phyloP scores from a whole-genome alignment of 2,888 invertebrate genomes.

The Erebia ligea region DNA sequence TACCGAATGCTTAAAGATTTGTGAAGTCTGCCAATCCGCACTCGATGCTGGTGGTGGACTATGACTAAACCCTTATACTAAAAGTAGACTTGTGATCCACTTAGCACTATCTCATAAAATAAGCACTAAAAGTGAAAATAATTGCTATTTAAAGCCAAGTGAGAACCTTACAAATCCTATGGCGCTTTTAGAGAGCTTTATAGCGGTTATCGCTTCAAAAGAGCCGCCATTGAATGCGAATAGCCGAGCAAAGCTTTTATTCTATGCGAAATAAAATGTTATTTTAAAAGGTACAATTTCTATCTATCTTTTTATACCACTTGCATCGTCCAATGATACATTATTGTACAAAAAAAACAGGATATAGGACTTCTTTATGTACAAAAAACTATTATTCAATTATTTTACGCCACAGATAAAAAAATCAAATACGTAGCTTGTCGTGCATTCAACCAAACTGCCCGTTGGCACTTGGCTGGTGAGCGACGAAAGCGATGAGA shows the following conservation, averaged over 20 bases:
- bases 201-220: slow-evolving; percentile 21
- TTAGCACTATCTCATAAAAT: background rate
- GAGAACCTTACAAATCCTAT: slow-evolving; percentile 13
- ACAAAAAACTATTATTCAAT: background rate
- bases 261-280: slow-evolving; percentile 23
- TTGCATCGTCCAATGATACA: background rate
- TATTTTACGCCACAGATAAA: no score
- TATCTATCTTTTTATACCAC: slow-evolving; percentile 16
- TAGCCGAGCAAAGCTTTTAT: slow-evolving; percentile 19
- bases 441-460: no score
- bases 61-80: no score
- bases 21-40: no score
- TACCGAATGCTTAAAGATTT: no score
- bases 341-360: background rate
- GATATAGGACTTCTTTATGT: no score
- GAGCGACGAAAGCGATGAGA: no score
- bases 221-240: slow-evolving; percentile 14
- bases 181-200: slow-evolving; percentile 9
- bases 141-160: slow-evolving; percentile 13
- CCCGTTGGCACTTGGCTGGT: no score
- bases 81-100: no score
- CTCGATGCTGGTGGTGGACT: no score
- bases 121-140: slow-evolving; percentile 2
- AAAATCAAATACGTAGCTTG: no score
- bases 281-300: slow-evolving; percentile 17